phyloP scores from a whole-genome alignment of 64 coral and sea anemone genomes.

The Actinia equina region DNA sequence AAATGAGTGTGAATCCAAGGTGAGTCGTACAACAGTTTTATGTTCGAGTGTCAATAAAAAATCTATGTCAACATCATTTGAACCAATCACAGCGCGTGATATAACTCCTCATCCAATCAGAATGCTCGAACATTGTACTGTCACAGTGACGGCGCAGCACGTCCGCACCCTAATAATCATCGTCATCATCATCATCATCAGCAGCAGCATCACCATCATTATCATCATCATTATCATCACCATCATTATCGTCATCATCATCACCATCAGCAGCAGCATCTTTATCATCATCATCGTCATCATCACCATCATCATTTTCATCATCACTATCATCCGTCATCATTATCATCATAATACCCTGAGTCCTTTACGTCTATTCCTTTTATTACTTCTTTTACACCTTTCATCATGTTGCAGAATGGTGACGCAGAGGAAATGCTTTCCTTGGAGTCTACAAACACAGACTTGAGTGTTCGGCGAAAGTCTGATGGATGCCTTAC shows the following conservation, averaged over 20 bases:
- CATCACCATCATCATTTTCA: too few species aligned
- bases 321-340: too few species aligned
- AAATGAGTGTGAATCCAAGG: not conserved
- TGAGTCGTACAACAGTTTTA: not conserved
- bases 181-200: too few species aligned
- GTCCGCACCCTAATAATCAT: not conserved
- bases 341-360: too few species aligned
- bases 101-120: not conserved
- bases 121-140: too few species aligned
- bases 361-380: too few species aligned
- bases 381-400: not conserved
- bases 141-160: too few species aligned
- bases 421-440: not conserved
- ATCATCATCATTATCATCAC: too few species aligned
- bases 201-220: too few species aligned
- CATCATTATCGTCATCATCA: too few species aligned
- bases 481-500: slow-evolving; percentile 9
- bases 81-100: not conserved
- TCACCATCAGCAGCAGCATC: too few species aligned
- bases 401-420: not conserved
- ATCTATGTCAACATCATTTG: not conserved
- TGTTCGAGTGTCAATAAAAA: not conserved
- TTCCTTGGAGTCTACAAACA: not conserved
- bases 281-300: too few species aligned
- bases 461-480: not conserved